Conservation (phyloP, 2,797 vertebrate species). For the Stomatorhinus walkeri region DNA sequence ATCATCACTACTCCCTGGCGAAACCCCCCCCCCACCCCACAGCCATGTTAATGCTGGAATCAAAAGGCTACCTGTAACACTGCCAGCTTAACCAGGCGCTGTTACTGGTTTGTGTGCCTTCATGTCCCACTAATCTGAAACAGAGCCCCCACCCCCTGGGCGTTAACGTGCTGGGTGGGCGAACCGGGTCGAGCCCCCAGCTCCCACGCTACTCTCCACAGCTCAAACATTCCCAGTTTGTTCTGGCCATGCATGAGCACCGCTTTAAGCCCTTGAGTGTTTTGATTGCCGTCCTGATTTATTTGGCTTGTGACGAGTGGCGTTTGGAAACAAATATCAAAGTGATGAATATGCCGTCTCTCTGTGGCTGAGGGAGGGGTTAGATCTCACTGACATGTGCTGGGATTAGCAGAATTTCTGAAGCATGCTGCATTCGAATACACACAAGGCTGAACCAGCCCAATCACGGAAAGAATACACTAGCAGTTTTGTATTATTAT, state of each 20-base stretch:
- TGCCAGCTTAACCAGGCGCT: neutral
- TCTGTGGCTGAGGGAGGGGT: neutral
- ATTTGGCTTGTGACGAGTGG: neutral
- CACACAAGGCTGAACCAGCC: neutral
- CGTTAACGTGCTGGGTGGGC: neutral
- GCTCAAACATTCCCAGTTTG: neutral
- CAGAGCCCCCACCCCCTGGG: neutral
- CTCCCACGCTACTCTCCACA: neutral
- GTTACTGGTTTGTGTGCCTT: neutral
- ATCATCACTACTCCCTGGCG: neutral
- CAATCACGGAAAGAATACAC: neutral
- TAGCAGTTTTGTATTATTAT: neutral
- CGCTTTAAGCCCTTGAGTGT: neutral
- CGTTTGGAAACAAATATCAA: neutral
- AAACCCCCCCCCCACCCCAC: neutral
- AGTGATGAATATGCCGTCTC: neutral
- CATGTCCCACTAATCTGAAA: neutral
- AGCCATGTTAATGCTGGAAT: neutral
- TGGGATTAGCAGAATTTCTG: neutral
- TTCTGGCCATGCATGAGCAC: neutral
- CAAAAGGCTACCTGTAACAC: neutral
- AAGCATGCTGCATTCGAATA: neutral
- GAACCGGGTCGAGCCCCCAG: neutral
- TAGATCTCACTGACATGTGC: neutral
- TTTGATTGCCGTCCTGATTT: neutral